Conservation (phyloP, 2,797 vertebrate genomes). For the Capromys pilorides region DNA sequence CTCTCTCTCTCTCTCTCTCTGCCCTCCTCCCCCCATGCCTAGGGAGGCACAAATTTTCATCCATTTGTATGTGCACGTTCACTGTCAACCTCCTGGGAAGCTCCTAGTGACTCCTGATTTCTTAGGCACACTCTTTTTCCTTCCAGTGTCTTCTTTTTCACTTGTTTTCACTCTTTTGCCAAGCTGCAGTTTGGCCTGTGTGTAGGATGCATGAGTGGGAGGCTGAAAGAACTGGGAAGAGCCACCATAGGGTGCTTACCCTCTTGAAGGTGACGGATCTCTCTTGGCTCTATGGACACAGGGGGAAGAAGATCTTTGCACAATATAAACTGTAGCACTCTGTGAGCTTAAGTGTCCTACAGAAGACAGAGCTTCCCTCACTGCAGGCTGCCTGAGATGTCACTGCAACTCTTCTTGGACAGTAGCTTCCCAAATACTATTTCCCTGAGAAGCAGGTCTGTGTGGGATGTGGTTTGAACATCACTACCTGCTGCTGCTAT, state of each 20-base stretch:
- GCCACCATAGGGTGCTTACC: not conserved
- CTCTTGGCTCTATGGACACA: not conserved
- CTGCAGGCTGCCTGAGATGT: not conserved
- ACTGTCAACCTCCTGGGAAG: not conserved
- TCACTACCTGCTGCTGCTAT: too few species aligned
- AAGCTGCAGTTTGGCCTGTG: not conserved
- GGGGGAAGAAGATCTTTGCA: not conserved
- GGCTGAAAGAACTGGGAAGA: too few species aligned
- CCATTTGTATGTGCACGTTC: not conserved
- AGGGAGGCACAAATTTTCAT: not conserved
- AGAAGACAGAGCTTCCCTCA: not conserved
- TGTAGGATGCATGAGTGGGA: too few species aligned
- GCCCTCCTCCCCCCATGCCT: not conserved
- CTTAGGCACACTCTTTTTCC: not conserved
- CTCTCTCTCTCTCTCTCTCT: too few species aligned
- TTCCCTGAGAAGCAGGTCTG: too few species aligned
- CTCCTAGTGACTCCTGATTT: too few species aligned
- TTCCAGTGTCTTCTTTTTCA: not conserved
- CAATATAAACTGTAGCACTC: not conserved
- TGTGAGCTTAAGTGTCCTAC: accelerated
- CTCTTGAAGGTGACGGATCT: not conserved
- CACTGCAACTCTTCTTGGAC: not conserved
- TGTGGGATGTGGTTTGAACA: accelerated
- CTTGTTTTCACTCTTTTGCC: not conserved
- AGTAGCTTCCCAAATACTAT: not conserved